These are phyloP conservation scores for Myodes glareolus DNA, from an alignment of 2,113 vertebrate genomes.

Conservation along the genomic window DNA sequence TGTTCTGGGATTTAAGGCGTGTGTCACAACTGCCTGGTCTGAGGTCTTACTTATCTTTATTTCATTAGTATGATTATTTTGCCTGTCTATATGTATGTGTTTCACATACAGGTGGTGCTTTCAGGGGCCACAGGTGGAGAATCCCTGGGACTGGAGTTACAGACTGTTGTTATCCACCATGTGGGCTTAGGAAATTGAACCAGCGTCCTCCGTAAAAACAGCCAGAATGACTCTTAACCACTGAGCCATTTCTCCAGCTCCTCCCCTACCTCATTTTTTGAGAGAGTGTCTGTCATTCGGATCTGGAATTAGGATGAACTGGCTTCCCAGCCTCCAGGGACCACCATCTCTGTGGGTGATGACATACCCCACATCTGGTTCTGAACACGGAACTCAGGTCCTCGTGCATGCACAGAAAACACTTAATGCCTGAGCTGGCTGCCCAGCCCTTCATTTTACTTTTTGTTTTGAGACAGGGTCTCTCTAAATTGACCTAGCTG, in stretches of 20 bases:
- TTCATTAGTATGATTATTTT: neutral
- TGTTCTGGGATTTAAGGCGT: neutral
- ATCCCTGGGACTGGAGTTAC: neutral
- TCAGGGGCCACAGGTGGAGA: neutral
- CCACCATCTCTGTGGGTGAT: neutral
- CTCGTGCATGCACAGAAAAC: neutral
- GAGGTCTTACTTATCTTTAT: neutral
- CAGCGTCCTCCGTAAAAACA: neutral
- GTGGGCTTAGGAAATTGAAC: neutral
- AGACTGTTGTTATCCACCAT: neutral
- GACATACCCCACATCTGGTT: neutral
- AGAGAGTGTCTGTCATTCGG: neutral
- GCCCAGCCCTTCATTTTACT: neutral
- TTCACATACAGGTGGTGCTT: neutral
- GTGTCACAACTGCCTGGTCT: neutral
- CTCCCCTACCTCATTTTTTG: neutral
- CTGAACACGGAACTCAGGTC: neutral
- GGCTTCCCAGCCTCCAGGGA: neutral
- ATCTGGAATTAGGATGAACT: neutral
- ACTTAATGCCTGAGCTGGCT: neutral
- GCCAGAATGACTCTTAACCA: neutral
- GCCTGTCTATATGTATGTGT: neutral
- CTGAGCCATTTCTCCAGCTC: neutral
- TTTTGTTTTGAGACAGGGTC: neutral
- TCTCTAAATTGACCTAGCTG: neutral